Evolutionary conservation across 2,797 vertebrate genomes (phyloP).

Genomic region (Huso huso): DNA sequence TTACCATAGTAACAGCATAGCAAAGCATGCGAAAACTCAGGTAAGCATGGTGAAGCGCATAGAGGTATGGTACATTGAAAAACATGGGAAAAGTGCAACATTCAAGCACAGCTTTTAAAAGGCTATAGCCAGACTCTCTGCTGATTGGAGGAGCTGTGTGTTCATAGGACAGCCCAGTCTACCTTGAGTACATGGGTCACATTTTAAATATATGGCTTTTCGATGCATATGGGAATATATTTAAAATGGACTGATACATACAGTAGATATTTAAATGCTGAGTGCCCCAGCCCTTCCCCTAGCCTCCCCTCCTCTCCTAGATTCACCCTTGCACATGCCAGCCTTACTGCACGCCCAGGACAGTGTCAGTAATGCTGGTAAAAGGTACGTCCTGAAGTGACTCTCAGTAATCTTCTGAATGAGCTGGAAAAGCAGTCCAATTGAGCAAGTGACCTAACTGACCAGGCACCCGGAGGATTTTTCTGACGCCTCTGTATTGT

Average conservation of each 20-base stretch:
- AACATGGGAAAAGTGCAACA: too few relatives aligned
- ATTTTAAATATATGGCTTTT: neutral
- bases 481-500: too few relatives aligned
- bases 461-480: too few relatives aligned
- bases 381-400: neutral
- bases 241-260: too few relatives aligned
- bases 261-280: neutral
- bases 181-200: neutral
- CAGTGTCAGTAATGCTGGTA: neutral
- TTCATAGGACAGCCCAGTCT: neutral
- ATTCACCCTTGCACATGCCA: neutral
- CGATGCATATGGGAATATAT: too few relatives aligned
- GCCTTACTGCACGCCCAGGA: neutral
- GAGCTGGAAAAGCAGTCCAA: neutral
- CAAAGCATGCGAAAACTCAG: neutral
- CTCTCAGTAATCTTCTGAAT: constrained; percentile 4
- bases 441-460: neutral
- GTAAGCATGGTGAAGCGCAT: too few relatives aligned
- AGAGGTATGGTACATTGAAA: too few relatives aligned
- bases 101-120: too few relatives aligned
- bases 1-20: constrained; percentile 1
- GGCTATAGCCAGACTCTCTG: neutral
- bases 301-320: neutral
- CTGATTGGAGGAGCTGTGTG: neutral
- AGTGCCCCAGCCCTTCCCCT: neutral